A percentile compares a stretch with the other conserved stretches of the same genome.
Conservation (phyloP, 1,140 invertebrate species). For the Elysia chlorotica region DNA sequence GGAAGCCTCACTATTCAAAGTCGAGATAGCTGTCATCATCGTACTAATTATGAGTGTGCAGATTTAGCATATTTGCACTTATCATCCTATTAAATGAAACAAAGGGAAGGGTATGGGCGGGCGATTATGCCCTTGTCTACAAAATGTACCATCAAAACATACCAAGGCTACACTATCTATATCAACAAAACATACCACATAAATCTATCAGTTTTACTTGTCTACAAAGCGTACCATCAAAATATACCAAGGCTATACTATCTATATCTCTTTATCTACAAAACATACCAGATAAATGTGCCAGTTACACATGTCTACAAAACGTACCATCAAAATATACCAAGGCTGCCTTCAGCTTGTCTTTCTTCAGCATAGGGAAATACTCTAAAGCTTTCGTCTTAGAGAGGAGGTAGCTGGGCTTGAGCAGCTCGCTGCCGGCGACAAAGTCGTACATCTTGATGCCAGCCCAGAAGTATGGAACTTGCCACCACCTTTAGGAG, state of each 20-base stretch:
- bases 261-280: no score
- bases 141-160: background rate
- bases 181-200: no score
- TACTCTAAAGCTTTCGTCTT: slow-evolving; percentile 93
- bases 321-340: slow-evolving; percentile 98
- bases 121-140: no score
- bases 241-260: background rate
- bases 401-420: slow-evolving; percentile 91
- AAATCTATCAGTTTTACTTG: no score
- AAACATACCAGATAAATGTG: no score
- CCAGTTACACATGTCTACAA: no score
- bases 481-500: slow-evolving; percentile 88
- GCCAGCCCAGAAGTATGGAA: slow-evolving; percentile 98
- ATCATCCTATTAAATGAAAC: no score
- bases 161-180: background rate
- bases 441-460: slow-evolving; percentile 99
- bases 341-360: slow-evolving; percentile 92
- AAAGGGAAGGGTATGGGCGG: no score
- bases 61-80: no score
- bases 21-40: no score
- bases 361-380: slow-evolving; percentile 94
- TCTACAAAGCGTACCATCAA: background rate
- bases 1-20: no score
- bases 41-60: no score
- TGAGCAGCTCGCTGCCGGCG: slow-evolving; percentile 92